These are phyloP conservation scores for Nephrocerus scutellatus DNA, from an alignment of 2,888 invertebrate species.

Conservation along the genomic window DNA sequence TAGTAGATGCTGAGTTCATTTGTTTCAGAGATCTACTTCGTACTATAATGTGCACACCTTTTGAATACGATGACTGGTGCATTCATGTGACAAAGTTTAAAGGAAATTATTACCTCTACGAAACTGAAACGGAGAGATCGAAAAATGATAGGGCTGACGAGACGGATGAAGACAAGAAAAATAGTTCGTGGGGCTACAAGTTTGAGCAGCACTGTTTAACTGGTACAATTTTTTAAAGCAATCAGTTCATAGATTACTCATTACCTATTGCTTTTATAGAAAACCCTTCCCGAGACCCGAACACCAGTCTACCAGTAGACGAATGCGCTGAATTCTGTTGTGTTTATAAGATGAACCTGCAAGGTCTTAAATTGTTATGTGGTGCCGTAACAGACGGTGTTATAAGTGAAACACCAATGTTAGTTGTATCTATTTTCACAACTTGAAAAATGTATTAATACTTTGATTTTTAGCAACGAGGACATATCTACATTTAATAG, in stretches of 20 bases:
- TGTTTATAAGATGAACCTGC: slow-evolving; percentile 56
- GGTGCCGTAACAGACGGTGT: slow-evolving; percentile 73
- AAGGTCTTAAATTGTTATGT: slow-evolving; percentile 53
- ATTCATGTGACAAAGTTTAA: slow-evolving; percentile 60
- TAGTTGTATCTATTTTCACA: no score
- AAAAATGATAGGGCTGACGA: slow-evolving; percentile 45
- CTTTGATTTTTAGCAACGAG: slow-evolving; percentile 5
- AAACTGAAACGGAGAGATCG: slow-evolving; percentile 58
- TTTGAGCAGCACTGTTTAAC: slow-evolving; percentile 68
- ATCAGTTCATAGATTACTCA: no score
- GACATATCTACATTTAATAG: slow-evolving; percentile 26
- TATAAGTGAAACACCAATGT: slow-evolving; percentile 27
- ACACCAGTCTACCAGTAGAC: slow-evolving; percentile 54
- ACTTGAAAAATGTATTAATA: no score
- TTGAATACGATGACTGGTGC: slow-evolving; percentile 64
- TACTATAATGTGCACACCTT: slow-evolving; percentile 60
- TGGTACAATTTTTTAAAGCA: no score
- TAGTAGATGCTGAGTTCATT: slow-evolving; percentile 51
- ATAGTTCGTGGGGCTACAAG: slow-evolving; percentile 64
- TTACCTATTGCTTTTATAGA: no score
- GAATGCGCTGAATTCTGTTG: slow-evolving; percentile 62
- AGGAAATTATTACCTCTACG: slow-evolving; percentile 63
- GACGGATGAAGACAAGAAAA: slow-evolving; percentile 52
- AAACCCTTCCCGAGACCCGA: slow-evolving; percentile 23
- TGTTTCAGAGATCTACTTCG: slow-evolving; percentile 66